A percentile compares a stretch with the other conserved stretches of the same genome.
phyloP scores from a whole-genome alignment of 2,888 invertebrate species.

The Papilio gigon region DNA sequence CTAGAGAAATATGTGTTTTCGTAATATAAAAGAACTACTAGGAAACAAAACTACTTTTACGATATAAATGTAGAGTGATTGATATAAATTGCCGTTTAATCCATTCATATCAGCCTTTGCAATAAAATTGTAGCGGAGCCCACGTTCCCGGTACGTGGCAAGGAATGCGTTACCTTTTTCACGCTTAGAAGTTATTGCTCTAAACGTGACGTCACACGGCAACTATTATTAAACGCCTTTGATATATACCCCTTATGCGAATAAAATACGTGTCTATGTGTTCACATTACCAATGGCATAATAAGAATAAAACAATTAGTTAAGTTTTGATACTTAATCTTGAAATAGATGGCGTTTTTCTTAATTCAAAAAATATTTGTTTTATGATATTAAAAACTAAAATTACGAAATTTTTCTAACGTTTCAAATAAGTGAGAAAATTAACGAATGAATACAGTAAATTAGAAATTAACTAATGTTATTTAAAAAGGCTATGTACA shows the following conservation, averaged over 20 bases:
- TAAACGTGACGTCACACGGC: constrained; percentile 21
- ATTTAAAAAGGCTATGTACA: too few species aligned
- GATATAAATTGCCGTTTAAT: constrained; percentile 34
- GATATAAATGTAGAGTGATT: not conserved
- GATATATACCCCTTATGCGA: constrained; percentile 14
- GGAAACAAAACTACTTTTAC: not conserved
- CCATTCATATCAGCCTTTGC: constrained; percentile 34
- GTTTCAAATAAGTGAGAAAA: too few species aligned
- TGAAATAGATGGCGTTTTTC: too few species aligned
- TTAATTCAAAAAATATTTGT: too few species aligned
- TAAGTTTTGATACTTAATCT: too few species aligned
- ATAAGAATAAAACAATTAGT: not conserved
- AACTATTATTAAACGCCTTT: constrained; percentile 21
- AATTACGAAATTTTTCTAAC: too few species aligned
- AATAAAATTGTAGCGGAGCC: constrained; percentile 31
- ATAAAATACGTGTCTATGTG: not conserved
- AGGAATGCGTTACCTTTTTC: constrained; percentile 33
- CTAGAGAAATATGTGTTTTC: not conserved
- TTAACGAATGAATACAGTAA: too few species aligned
- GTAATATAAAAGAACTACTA: not conserved
- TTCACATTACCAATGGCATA: not conserved
- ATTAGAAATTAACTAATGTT: too few species aligned
- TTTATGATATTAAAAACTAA: too few species aligned
- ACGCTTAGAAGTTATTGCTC: constrained; percentile 31
- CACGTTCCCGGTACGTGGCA: constrained; percentile 31